Evolutionary conservation across 2,888 invertebrate genomes (phyloP), one percentile per base, ranked within the genome.

Genomic region (Perithous albicinctus): DNA sequence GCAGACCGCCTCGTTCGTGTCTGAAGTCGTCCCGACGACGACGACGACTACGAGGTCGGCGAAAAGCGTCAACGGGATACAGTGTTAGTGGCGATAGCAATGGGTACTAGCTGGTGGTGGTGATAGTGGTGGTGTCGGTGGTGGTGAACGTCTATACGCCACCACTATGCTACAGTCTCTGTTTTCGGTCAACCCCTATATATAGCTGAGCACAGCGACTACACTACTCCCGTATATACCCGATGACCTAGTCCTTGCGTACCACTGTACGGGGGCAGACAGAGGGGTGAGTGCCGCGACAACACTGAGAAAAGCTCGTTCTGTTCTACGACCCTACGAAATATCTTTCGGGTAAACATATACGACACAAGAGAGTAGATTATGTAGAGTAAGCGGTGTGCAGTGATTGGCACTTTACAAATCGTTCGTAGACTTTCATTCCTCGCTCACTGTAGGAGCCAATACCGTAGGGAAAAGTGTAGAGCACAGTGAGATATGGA

Each of bases 1-100:
- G 83, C 83, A 83, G 69, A 83, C 73, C 80, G 70, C 64, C 72
- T 61, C 75, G 67, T 54, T 63, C 66, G 54, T 67, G 72, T 79
- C 67, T 73, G 59, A 82, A 79, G 79, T 82, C 82, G 78, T 72
- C 66, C 74, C 46, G 46, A 43, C n/a, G 29, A 29, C 61, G 29
- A 29, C 61, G 70, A 59, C 61, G 67, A 70, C 75, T 63, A 56
- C 61, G 59, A 48, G 56, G 66, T 59, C 66, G 61, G n/a, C 48
- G 75, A 75, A 48, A 77, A 63, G 38, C 59, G 54, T 66, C 43
- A 46, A 26, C 38, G 66, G 59, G 70, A 63, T 56, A 56, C 18
- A 35, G 72, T 59, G 78, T 72, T 46, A 56, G 64, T 48, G 56
- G 54, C 26, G 43, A 56, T 59, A 18, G 29, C 59, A 67, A 15